A percentile compares a stretch with the other conserved stretches of the same genome.
phyloP scores from a whole-genome alignment of 2,113 vertebrate genomes.

The Peromyscus polionotus region DNA sequence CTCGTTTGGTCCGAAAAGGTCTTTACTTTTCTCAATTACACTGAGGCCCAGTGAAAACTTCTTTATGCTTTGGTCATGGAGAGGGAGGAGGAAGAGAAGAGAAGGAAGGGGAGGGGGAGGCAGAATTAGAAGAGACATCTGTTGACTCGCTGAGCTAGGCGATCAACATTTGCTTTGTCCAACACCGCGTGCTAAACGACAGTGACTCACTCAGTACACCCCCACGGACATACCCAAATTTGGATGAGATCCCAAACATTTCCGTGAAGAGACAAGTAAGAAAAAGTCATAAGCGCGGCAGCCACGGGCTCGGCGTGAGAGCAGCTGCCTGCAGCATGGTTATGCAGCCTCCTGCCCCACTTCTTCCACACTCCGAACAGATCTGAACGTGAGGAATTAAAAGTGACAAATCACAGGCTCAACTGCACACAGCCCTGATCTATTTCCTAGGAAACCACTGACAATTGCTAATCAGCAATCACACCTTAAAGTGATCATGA shows the following conservation, averaged over 20 bases:
- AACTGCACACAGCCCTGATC: background rate
- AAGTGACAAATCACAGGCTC: conserved; percentile 11
- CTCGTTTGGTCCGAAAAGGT: background rate
- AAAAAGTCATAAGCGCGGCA: background rate
- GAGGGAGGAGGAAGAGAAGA: background rate
- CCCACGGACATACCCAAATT: background rate
- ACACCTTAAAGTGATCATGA: conserved; percentile 6
- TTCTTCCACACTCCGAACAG: background rate
- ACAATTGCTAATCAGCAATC: background rate
- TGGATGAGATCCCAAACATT: conserved; percentile 43
- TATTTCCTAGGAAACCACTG: conserved; percentile 22
- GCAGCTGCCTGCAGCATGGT: background rate
- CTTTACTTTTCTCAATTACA: background rate
- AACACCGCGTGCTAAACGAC: background rate
- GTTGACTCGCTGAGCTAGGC: background rate
- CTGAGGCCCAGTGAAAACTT: background rate
- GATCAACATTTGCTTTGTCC: background rate
- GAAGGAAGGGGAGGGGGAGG: background rate
- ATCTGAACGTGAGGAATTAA: background rate
- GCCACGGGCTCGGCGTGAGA: background rate
- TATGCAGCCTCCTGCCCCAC: background rate
- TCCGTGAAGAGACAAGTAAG: conserved; percentile 14
- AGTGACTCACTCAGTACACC: background rate
- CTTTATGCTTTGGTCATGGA: background rate
- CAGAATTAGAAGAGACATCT: background rate